Evolutionary conservation across 2,888 invertebrate genomes (phyloP).

Genomic region (Amphimallon solstitiale): DNA sequence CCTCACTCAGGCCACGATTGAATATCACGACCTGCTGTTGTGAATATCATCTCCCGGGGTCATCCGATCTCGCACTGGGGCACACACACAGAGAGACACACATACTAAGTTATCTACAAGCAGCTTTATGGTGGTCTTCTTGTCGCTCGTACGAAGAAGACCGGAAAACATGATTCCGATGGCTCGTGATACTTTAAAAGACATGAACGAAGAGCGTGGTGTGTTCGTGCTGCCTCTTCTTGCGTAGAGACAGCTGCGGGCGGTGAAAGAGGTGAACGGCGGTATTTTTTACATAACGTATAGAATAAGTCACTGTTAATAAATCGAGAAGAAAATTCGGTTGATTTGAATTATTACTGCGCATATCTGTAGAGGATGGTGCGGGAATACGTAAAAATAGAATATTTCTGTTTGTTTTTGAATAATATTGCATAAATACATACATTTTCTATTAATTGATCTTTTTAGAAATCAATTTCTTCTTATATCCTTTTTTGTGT

Average conservation of each 20-base stretch:
- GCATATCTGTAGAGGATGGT: too few species aligned
- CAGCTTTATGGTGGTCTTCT: conserved; percentile 16
- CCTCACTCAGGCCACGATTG: conserved; percentile 15
- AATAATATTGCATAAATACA: not conserved
- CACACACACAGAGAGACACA: too few species aligned
- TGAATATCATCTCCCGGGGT: conserved; percentile 11
- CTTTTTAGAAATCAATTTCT: not conserved
- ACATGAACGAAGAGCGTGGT: conserved; percentile 9
- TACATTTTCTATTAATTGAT: not conserved
- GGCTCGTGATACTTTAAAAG: conserved; percentile 6
- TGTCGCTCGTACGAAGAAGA: conserved; percentile 24
- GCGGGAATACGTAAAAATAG: not conserved
- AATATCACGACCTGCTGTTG: not conserved
- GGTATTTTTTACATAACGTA: conserved; percentile 2
- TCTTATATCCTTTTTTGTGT: too few species aligned
- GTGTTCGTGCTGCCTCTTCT: not conserved
- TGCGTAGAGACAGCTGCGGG: conserved; percentile 12
- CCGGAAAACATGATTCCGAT: conserved; percentile 7
- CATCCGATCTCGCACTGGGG: conserved; percentile 14
- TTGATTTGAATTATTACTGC: too few species aligned
- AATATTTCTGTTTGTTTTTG: not conserved
- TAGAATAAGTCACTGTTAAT: too few species aligned
- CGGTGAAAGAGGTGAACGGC: conserved; percentile 36
- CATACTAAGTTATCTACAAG: not conserved
- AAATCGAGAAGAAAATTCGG: too few species aligned